Evolutionary conservation across 2,888 invertebrate species (phyloP).

Genomic region (Gastracanthus pulcherrimus): DNA sequence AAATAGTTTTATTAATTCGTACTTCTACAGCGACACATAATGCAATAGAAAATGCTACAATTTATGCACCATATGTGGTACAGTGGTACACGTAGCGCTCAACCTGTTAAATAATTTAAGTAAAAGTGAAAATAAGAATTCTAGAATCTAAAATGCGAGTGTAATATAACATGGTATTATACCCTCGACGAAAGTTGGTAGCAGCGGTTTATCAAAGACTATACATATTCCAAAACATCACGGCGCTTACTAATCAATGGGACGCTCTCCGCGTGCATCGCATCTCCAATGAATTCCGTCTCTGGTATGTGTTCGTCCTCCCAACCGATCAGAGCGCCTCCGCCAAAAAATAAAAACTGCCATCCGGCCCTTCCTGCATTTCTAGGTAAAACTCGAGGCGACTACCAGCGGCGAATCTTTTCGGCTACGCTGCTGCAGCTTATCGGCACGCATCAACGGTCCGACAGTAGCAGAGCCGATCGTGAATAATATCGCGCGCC

Average conservation of each 20-base stretch:
- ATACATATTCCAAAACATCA: slow-evolving; percentile 3
- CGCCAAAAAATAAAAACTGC: background rate
- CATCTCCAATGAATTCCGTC: background rate
- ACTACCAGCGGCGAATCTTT: slow-evolving; percentile 10
- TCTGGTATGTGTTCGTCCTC: too few relatives aligned
- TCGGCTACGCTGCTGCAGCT: background rate
- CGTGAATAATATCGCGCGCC: slow-evolving; percentile 64
- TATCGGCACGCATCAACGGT: background rate
- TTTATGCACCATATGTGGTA: too few relatives aligned
- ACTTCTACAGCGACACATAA: too few relatives aligned
- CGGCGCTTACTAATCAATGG: background rate
- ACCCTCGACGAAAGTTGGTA: too few relatives aligned
- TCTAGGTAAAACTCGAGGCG: slow-evolving; percentile 17
- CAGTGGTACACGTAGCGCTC: too few relatives aligned
- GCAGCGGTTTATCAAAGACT: background rate
- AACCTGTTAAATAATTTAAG: too few relatives aligned
- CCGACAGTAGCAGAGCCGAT: slow-evolving; percentile 56
- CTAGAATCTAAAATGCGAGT: too few relatives aligned
- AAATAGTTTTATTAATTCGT: too few relatives aligned
- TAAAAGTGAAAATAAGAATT: too few relatives aligned
- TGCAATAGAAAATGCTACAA: too few relatives aligned
- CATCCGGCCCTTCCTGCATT: background rate
- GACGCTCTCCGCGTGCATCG: background rate
- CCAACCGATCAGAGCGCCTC: too few relatives aligned
- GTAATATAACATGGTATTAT: too few relatives aligned